These are phyloP conservation scores for Electrona antarctica DNA, from an alignment of 2,113 vertebrate species.

Conservation along the genomic window DNA sequence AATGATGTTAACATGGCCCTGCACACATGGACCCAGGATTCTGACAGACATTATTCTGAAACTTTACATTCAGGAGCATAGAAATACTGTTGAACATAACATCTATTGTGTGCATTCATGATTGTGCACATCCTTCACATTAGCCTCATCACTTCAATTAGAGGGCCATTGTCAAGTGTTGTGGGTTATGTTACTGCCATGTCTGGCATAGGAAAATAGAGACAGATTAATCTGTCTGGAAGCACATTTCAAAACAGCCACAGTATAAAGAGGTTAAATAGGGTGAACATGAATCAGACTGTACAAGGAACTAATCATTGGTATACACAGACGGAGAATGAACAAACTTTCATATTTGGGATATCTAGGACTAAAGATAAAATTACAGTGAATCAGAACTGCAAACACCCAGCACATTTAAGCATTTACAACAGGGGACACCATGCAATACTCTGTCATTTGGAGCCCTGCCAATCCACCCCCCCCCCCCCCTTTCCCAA, in stretches of 20 bases:
- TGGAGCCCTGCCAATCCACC: background rate
- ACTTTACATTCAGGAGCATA: no score
- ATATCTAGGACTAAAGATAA: background rate
- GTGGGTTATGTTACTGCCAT: background rate
- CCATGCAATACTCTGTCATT: constrained; percentile 1
- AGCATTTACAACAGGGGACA: background rate
- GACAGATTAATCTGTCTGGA: background rate
- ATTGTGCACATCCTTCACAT: no score
- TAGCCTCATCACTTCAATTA: background rate
- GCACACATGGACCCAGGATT: no score
- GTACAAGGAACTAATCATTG: background rate
- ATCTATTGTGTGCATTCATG: no score
- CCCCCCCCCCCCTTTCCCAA: background rate
- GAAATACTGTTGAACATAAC: no score
- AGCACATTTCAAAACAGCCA: background rate
- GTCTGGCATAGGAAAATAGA: background rate
- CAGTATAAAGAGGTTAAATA: background rate
- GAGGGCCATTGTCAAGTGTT: background rate
- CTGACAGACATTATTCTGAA: no score
- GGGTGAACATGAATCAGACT: background rate
- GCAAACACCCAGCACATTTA: background rate
- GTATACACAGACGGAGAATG: background rate
- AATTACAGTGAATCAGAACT: background rate
- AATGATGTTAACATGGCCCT: no score
- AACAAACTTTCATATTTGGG: background rate